Percentiles rank a stretch among this genome's conserved stretches.
Conservation (phyloP, 2,888 invertebrate species). For the Augiades crinisus region DNA sequence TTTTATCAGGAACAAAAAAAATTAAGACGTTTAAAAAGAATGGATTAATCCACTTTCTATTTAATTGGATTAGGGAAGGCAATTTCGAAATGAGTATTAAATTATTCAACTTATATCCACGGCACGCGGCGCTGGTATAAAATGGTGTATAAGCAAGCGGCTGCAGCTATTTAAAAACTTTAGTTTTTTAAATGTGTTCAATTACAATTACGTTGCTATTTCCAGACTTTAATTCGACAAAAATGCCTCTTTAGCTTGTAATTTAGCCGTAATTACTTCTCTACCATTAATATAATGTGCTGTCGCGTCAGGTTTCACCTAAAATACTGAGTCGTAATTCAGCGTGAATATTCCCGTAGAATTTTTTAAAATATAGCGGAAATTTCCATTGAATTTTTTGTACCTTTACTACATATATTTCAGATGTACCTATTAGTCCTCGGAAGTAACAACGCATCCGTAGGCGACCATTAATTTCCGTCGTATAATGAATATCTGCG, state of each 20-base stretch:
- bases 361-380: not conserved
- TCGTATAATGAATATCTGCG: no score
- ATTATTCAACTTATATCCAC: not conserved
- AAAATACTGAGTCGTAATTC: not conserved
- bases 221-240: constrained; percentile 12
- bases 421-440: no score
- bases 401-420: no score
- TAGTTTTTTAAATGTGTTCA: constrained; percentile 12
- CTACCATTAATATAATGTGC: constrained; percentile 12
- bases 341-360: not conserved
- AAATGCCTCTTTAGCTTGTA: constrained; percentile 20
- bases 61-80: not conserved
- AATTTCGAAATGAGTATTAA: constrained; percentile 6
- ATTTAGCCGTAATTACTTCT: constrained; percentile 20
- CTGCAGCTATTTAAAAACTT: constrained; percentile 12
- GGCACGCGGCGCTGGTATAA: not conserved
- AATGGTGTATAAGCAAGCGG: not conserved
- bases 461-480: no score
- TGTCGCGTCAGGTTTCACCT: not conserved
- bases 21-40: no score
- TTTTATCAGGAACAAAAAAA: no score
- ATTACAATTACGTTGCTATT: constrained; percentile 20
- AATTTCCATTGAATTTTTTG: no score
- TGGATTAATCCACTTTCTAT: no score
- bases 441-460: no score